Conservation (phyloP, 2,797 vertebrate genomes). For the Selene dorsalis region DNA sequence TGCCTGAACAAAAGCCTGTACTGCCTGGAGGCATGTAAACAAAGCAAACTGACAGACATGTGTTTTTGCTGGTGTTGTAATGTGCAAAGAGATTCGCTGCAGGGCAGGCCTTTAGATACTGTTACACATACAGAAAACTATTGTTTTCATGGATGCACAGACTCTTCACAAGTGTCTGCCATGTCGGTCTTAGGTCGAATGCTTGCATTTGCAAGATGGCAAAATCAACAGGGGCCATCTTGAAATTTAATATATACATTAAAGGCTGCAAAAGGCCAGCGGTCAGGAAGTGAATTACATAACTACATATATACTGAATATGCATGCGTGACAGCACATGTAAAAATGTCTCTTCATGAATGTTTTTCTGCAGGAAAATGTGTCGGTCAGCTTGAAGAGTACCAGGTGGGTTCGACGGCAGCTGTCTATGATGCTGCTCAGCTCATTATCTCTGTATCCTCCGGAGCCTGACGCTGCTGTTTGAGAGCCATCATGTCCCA, state of each 20-base stretch:
- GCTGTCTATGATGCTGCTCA: not conserved
- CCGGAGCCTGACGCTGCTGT: constrained; percentile 8
- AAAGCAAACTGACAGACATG: constrained; percentile 38
- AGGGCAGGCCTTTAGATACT: constrained; percentile 20
- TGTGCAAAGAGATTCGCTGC: constrained; percentile 14
- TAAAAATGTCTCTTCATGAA: not conserved
- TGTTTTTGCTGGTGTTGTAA: constrained; percentile 36
- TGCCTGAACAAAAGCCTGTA: constrained; percentile 32
- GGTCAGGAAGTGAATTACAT: not conserved
- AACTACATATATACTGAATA: not conserved
- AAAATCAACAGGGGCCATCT: not conserved
- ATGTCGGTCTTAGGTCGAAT: constrained; percentile 8
- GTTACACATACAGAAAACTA: constrained; percentile 14
- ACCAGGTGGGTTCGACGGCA: not conserved
- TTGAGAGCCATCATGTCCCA: constrained; percentile 23
- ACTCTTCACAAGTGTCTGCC: not conserved
- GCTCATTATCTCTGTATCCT: not conserved
- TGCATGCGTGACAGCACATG: not conserved
- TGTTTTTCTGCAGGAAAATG: not conserved
- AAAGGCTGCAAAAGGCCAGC: not conserved
- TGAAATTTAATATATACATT: not conserved
- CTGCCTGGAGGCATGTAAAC: constrained; percentile 30
- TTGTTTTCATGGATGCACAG: constrained; percentile 7
- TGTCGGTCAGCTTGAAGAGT: not conserved
- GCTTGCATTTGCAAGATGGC: not conserved